Evolutionary conservation across 2,113 vertebrate genomes (phyloP), one percentile per base, ranked within the genome.

Genomic region (Daubentonia madagascariensis): DNA sequence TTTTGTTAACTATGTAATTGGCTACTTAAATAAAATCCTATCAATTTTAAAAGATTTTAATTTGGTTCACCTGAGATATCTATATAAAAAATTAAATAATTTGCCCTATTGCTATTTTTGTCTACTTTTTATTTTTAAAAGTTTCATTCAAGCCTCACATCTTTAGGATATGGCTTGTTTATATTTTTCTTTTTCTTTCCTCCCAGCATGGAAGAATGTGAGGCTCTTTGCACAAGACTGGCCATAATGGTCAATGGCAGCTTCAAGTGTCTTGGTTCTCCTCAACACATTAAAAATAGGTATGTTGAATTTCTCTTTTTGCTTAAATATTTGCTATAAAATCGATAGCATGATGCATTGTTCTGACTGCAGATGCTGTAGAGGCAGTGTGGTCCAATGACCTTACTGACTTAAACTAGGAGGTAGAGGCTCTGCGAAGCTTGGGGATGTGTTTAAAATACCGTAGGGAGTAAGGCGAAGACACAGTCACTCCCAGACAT

Each of bases 231-330:
- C 94, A 98, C 98, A 17, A 98, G 99, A 45, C 99, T 99, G 95
- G 99, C 99, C 95, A 99, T 99, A 86, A 99, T 99, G 99, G 99
- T 99, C 72, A 98, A 99, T 75, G 99, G 99, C 97, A 98, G 99
- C 98, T 99, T 99, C 98, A 98, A 93, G 93, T 99, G 99, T 97
- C 99, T 99, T 61, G 99, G 99, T 37, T 99, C 99, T 96, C 99
- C 99, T 79, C 99, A 99, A 98, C 99, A 99, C 98, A 99, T 99
- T 98, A 99, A 99, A 98, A 99, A 98, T 99, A 99, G 99, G 99
- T 99, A 97, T 72, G 98, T 98, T 97, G 50, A 23, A 4, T 40
- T 9, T 85, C 35, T 78, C 12, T 70, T 7, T 20, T n/a, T 25
- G 5, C 61, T 68, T 14, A 59, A 1, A 8, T 43, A 25, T 8